These are phyloP conservation scores for Tympanuchus pallidicinctus DNA, from an alignment of 2,113 vertebrate species.

Conservation along the genomic window DNA sequence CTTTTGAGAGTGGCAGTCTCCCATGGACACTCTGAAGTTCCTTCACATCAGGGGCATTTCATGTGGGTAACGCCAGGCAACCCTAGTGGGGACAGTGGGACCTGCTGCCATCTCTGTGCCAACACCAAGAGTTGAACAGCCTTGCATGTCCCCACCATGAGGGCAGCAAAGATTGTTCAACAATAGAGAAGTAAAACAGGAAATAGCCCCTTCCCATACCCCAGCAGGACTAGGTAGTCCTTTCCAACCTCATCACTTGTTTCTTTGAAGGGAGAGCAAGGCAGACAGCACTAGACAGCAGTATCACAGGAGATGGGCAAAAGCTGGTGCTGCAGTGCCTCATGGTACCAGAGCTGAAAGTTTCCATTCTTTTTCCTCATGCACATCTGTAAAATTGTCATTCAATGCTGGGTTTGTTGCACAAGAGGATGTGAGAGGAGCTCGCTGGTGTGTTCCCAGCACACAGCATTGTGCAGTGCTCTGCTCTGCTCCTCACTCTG, in stretches of 20 bases:
- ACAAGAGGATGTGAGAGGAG: background rate
- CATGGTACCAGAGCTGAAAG: background rate
- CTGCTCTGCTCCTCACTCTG: background rate
- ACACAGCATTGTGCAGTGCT: rapidly evolving
- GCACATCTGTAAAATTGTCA: background rate
- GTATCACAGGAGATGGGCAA: background rate
- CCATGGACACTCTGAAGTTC: rapidly evolving
- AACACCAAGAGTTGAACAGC: background rate
- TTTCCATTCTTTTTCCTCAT: background rate
- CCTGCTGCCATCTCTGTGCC: background rate
- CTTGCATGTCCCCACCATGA: background rate
- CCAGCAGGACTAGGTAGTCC: background rate
- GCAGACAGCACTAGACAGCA: background rate
- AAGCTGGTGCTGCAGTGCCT: background rate
- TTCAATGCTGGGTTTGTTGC: background rate
- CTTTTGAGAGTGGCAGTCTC: background rate
- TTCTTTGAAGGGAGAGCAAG: background rate
- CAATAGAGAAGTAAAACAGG: background rate
- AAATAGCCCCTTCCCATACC: background rate
- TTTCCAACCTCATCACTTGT: background rate
- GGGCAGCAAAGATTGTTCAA: background rate
- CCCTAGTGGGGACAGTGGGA: background rate
- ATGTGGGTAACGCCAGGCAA: background rate
- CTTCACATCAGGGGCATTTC: background rate
- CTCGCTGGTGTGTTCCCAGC: background rate